Evolutionary conservation across 2,888 invertebrate genomes (phyloP).

Genomic region (Atherix ibis): DNA sequence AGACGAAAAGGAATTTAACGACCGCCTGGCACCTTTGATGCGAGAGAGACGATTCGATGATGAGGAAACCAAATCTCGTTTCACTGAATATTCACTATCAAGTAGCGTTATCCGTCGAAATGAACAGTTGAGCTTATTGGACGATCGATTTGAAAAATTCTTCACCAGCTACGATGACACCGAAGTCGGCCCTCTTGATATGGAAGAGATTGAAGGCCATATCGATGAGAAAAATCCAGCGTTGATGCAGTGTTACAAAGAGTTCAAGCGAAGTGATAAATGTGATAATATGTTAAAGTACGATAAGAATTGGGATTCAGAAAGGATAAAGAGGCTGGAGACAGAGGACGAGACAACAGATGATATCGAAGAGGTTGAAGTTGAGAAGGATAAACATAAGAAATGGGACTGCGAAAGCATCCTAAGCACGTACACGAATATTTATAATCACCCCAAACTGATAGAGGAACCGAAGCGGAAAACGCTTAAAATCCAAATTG

Average conservation of each 20-base stretch:
- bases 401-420: constrained; percentile 89
- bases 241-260: constrained; percentile 54
- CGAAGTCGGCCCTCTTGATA: constrained; percentile 77
- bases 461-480: constrained; percentile 51
- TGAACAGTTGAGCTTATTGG: constrained; percentile 63
- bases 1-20: constrained; percentile 19
- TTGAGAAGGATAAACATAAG: constrained; percentile 44
- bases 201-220: constrained; percentile 69
- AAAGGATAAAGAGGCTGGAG: constrained; percentile 24
- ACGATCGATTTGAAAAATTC: constrained; percentile 77
- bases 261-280: constrained; percentile 49
- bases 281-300: constrained; percentile 37
- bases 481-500: constrained; percentile 48
- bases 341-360: constrained; percentile 39
- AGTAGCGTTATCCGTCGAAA: constrained; percentile 80
- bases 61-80: constrained; percentile 72
- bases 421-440: constrained; percentile 75
- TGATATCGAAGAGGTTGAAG: constrained; percentile 41
- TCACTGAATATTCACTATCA: constrained; percentile 87
- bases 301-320: constrained; percentile 40
- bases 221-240: constrained; percentile 40
- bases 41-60: constrained; percentile 34
- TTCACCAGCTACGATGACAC: constrained; percentile 75
- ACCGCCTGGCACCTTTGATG: constrained; percentile 32
- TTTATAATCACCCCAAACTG: constrained; percentile 82